phyloP scores from a whole-genome alignment of 2,888 invertebrate species.

The Acleris holmiana region DNA sequence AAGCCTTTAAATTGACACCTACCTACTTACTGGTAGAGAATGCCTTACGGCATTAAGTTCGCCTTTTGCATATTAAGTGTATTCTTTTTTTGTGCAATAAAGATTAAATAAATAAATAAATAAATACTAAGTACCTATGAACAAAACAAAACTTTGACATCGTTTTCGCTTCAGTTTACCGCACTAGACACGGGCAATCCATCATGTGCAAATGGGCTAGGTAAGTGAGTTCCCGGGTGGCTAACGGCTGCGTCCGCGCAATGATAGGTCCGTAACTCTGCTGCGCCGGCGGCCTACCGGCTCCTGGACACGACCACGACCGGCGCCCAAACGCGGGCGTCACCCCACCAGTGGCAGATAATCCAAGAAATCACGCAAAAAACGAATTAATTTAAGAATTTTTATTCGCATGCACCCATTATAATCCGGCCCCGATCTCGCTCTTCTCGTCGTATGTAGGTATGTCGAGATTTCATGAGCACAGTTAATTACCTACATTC shows the following conservation, averaged over 20 bases:
- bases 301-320: conserved; percentile 7
- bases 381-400: conserved; percentile 9
- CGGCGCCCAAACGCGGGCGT: background rate
- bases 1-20: no score
- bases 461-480: conserved; percentile 35
- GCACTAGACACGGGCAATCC: conserved; percentile 60
- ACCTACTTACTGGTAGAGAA: no score
- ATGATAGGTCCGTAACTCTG: conserved; percentile 10
- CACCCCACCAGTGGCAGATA: background rate
- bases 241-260: conserved; percentile 22
- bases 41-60: no score
- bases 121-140: no score
- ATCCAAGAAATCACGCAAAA: conserved; percentile 8
- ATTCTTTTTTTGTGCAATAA: no score
- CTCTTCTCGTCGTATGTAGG: conserved; percentile 14
- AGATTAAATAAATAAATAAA: no score
- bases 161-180: conserved; percentile 54
- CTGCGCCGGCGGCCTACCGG: conserved; percentile 12
- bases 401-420: conserved; percentile 21
- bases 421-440: conserved; percentile 33
- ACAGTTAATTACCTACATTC: conserved; percentile 35
- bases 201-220: conserved; percentile 58
- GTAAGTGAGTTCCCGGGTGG: conserved; percentile 44
- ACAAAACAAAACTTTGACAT: conserved; percentile 17
- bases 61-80: no score